Evolutionary conservation across 2,888 invertebrate genomes (phyloP), one percentile per base, ranked within the genome.

Genomic region (Phlogophora meticulosa): DNA sequence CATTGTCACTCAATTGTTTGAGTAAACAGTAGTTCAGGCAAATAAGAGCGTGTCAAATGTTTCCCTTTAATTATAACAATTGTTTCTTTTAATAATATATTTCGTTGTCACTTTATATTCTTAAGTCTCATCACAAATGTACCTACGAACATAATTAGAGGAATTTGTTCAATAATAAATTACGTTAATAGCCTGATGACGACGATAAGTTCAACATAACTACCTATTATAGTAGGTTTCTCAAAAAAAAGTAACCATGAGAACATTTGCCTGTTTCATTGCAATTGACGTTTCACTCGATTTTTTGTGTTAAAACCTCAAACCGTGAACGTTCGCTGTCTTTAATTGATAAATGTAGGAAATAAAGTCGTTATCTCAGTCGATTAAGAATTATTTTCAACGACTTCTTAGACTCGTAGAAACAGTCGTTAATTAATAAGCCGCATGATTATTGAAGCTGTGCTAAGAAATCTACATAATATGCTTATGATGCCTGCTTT

Each of bases 231-330:
- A 65, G 64, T 71, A 13, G 77, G 68, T 84, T 86, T 84, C 80
- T 78, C 70, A 81, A 81, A 86, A 88, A n/a, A 88, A 85, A 73
- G 77, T 86, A 89, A 81, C 89, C 90, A 85, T 91, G 91, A 91
- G 87, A 89, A 87, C 85, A 88, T 87, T 87, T 83, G 83, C 82
- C 79, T 87, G 80, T 85, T 84, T 84, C 78, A 83, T 84, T 88
- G 86, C 86, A 84, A 85, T 74, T 80, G 81, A 72, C 84, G 90
- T 90, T 91, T 91, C 90, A 84, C 89, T 81, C 46, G 63, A 78
- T 83, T 89, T 91, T 90, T 91, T 90, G 76, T 84, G 57, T 53
- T 51, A 72, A 81, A 74, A 82, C 84, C 86, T 86, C 82, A 83
- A 85, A 86, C 82, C 82, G 82, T 85, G 82, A 85, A 87, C 83